Evolutionary conservation across 2,113 vertebrate species (phyloP), one percentile per base, ranked within the genome.

Genomic region (Apaloderma vittatum): DNA sequence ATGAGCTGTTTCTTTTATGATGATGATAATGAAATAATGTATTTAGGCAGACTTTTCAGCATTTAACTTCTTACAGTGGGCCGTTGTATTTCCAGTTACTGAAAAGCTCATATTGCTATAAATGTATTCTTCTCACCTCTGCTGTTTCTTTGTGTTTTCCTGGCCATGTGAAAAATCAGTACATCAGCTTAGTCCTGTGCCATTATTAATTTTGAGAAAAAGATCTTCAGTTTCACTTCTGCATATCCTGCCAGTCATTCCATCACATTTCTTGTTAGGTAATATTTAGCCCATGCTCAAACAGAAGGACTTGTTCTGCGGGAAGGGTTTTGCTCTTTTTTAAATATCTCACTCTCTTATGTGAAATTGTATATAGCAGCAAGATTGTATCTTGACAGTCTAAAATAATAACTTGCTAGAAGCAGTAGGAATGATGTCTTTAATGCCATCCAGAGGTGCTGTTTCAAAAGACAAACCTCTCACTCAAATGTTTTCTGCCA

Each of bases 381-480:
- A 73, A 89, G 87, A 87, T 75, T 0, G 0, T 85, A 79, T 95
- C 82, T 66, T 76, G 62, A 54, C 74, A 79, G 46, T 37, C 24
- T 70, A 11, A 88, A 96, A 45, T 79, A 82, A 36, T 62, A 76
- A 66, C 71, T 88, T 76, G 32, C 62, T 87, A 48, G 80, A 49
- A 88, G 75, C 75, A 80, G 32, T 19, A 55, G 75, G 48, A 86
- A 40, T 54, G 30, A 62, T 75, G 63, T 59, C 52, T 90, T 90
- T 71, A 92, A 84, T 52, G 49, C 52, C 27, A 72, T 57, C 51
- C 54, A 73, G 52, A 68, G 37, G 30, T 57, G 30, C 52, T 78
- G 40, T 78, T 96, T 48, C 30, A 74, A 61, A 89, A 55, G 68
- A 74, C 34, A 77, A 88, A 80, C 77, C 88, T 34, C 34, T 86